phyloP scores from a whole-genome alignment of 2,888 invertebrate genomes.

The Pasiphila rectangulata region DNA sequence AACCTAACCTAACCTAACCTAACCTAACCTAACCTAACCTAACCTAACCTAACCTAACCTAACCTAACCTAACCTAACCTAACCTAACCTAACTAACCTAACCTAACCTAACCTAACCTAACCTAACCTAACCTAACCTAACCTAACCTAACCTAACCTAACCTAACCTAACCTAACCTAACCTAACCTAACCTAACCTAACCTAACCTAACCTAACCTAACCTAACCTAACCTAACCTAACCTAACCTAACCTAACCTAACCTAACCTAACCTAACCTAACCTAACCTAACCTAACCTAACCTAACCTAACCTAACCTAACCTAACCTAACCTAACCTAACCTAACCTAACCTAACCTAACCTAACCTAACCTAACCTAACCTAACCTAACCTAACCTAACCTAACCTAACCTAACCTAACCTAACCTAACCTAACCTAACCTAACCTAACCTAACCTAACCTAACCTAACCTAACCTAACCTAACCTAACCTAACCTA shows the following conservation, averaged over 20 bases:
- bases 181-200: too few species aligned
- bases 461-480: conserved; percentile 32
- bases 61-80: too few species aligned
- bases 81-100: too few species aligned
- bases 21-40: too few species aligned
- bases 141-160: too few species aligned
- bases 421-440: conserved; percentile 36
- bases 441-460: conserved; percentile 35
- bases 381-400: conserved; percentile 36
- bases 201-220: too few species aligned
- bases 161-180: too few species aligned
- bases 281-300: conserved; percentile 31
- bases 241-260: conserved; percentile 12
- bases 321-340: conserved; percentile 34
- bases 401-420: conserved; percentile 36
- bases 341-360: conserved; percentile 35
- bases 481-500: conserved; percentile 31
- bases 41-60: too few species aligned
- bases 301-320: conserved; percentile 32
- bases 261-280: conserved; percentile 17
- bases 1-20: too few species aligned
- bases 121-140: too few species aligned
- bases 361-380: conserved; percentile 35
- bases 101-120: too few species aligned
- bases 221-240: conserved; percentile 20